A percentile compares a stretch with the other conserved stretches of the same genome.
These are phyloP conservation scores for Colaptes auratus DNA, from an alignment of 2,113 vertebrate genomes.

Conservation along the genomic window DNA sequence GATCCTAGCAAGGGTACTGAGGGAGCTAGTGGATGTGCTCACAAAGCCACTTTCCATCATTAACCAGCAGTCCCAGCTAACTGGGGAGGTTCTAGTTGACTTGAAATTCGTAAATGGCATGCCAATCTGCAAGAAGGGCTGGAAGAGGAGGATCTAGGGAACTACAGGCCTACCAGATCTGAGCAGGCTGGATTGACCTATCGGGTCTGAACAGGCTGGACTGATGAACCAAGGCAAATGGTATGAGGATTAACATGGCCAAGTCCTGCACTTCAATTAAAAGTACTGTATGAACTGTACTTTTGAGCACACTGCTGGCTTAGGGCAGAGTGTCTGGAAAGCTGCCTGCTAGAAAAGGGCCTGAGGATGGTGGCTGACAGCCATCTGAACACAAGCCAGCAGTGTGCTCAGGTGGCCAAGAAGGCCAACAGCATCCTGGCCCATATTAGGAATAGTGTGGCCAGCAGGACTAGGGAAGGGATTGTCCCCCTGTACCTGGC, in stretches of 20 bases:
- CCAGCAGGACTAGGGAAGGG: no score
- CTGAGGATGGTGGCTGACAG: background rate
- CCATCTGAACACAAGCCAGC: background rate
- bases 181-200: background rate
- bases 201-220: background rate
- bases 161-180: background rate
- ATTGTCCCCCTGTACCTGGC: background rate
- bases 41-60: background rate
- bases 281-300: background rate
- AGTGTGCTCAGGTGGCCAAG: no score
- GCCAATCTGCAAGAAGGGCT: background rate
- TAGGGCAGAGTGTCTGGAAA: background rate
- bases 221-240: background rate
- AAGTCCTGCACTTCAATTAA: background rate
- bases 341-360: background rate
- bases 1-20: background rate
- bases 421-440: no score
- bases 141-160: background rate
- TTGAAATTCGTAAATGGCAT: background rate
- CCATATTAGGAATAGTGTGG: no score
- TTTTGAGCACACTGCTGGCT: background rate
- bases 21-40: background rate
- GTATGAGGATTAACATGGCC: background rate
- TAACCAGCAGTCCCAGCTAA: background rate
- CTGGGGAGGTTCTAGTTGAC: background rate